Evolutionary conservation across 2,113 vertebrate species (phyloP), one percentile per base, ranked within the genome.

Genomic region (Phocoena phocoena): DNA sequence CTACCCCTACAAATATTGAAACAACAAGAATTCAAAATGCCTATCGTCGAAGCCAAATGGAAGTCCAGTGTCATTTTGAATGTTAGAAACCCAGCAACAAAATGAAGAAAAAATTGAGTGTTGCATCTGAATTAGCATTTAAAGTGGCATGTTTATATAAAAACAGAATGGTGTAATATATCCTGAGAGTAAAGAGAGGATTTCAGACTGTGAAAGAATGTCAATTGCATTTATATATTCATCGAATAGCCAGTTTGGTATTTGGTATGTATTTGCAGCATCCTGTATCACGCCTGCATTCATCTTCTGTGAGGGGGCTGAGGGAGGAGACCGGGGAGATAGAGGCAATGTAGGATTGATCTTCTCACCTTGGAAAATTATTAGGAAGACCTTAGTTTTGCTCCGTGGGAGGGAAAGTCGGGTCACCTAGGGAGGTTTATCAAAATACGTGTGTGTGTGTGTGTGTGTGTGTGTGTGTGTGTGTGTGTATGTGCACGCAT

Each of bases 121-220:
- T 97, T 97, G 82, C 47, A n/a, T 97, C 81, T 68, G 93, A 97
- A 97, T 97, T 98, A 97, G 97, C 98, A 98, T 98, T 98, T 98
- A 98, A 98, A 98, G 95, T 98, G 96, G 90, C 74, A 96, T 98
- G 73, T 97, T 97, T 97, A 90, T 97, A 93, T 95, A 97, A 94
- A 96, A 92, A 83, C 84, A 92, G 90, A 95, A 93, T 26, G 38
- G 95, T 94, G 90, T 98, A 93, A 97, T 98, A 73, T 92, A 95
- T 96, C 97, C 95, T 70, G 89, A 95, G 96, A 96, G 89, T 79
- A 93, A 97, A 97, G 90, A 94, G 91, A 90, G 85, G 83, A 95
- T 94, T 97, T 88, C 71, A 58, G 94, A 60, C 94, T 74, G 83
- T 88, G 89, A 89, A 90, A 95, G 97, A 98, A 96, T 95, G 94